phyloP scores from a whole-genome alignment of 1,140 invertebrate genomes.

The Pomacea maculata region DNA sequence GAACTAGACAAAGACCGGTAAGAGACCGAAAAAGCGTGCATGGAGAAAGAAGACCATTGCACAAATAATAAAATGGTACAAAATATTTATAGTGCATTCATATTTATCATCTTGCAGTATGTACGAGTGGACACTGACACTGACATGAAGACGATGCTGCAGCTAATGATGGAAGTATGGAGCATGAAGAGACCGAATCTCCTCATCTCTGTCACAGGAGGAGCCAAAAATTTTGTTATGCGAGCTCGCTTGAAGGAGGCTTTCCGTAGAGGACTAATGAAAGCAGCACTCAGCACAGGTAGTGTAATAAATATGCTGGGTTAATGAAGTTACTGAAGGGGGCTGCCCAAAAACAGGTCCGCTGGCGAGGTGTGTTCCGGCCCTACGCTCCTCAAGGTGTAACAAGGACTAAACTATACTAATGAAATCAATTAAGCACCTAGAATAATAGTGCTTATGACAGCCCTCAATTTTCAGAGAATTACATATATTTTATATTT shows the following conservation, averaged over 20 bases:
- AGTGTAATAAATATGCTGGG: constrained; percentile 2
- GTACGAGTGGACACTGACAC: constrained; percentile 61
- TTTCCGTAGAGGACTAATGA: constrained; percentile 65
- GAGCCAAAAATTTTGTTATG: constrained; percentile 66
- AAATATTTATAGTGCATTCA: neutral
- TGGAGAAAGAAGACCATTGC: neutral
- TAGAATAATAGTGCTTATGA: no score
- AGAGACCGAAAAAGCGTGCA: neutral
- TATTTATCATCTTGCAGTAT: constrained; percentile 50
- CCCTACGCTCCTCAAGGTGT: no score
- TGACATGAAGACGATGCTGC: constrained; percentile 52
- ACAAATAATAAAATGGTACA: neutral
- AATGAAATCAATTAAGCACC: neutral
- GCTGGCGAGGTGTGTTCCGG: no score
- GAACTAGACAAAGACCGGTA: neutral
- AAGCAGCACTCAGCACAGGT: constrained; percentile 63
- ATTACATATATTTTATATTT: no score
- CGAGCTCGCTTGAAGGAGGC: constrained; percentile 61
- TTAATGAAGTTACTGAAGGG: neutral
- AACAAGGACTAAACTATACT: no score
- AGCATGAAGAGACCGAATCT: constrained; percentile 62
- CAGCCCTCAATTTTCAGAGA: no score
- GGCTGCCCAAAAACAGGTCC: no score
- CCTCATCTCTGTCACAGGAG: constrained; percentile 67
- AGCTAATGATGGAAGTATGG: constrained; percentile 64